These are phyloP conservation scores for Polydrusus cervinus DNA, from an alignment of 2,888 invertebrate genomes.

Conservation along the genomic window DNA sequence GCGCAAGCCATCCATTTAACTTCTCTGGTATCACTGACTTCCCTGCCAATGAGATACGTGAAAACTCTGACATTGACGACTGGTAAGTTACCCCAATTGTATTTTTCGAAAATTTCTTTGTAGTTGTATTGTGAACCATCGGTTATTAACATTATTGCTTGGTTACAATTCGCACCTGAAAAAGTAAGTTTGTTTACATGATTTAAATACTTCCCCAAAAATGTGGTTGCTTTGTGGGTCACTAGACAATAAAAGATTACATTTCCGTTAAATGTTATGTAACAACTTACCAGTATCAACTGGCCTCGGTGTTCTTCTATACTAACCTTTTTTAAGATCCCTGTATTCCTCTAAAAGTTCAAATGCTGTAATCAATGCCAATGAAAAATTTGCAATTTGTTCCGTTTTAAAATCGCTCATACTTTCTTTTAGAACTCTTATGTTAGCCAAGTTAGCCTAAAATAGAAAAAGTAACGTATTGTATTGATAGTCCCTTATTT, in stretches of 20 bases:
- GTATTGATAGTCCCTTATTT: too few species aligned
- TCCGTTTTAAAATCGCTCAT: conserved; percentile 86
- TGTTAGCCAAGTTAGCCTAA: conserved; percentile 89
- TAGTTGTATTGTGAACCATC: conserved; percentile 97
- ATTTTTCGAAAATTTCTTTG: conserved; percentile 91
- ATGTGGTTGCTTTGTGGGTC: too few species aligned
- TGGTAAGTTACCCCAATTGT: conserved; percentile 86
- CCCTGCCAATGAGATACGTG: conserved; percentile 93
- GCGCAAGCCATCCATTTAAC: conserved; percentile 99
- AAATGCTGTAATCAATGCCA: conserved; percentile 92
- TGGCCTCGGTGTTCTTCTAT: too few species aligned
- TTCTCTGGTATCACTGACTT: conserved; percentile 91
- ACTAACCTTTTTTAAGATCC: conserved; percentile 63
- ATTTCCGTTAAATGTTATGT: too few species aligned
- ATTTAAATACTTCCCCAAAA: too few species aligned
- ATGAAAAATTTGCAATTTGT: conserved; percentile 95
- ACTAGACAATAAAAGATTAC: too few species aligned
- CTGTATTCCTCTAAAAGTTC: conserved; percentile 78
- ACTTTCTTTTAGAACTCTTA: conserved; percentile 86
- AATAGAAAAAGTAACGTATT: conserved; percentile 59
- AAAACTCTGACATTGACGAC: conserved; percentile 95
- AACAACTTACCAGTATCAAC: too few species aligned
- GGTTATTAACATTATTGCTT: conserved; percentile 99
- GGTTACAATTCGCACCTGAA: conserved; percentile 79
- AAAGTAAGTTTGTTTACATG: background rate